A percentile compares a stretch with the other conserved stretches of the same genome.
Conservation (phyloP, 2,113 vertebrate species). For the Cyrtonyx montezumae region DNA sequence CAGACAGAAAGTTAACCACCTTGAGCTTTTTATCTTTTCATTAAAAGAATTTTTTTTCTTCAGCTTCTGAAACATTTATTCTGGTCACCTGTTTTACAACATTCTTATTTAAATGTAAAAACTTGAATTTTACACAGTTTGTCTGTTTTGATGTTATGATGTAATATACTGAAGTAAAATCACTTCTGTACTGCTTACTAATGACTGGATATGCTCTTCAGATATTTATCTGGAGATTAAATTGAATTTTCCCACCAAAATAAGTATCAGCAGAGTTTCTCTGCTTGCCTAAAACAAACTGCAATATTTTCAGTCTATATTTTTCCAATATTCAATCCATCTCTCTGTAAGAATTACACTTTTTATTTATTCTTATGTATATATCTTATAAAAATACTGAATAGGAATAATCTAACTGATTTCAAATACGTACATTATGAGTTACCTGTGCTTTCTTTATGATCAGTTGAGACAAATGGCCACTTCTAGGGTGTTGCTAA, state of each 20-base stretch:
- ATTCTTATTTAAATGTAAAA: not conserved
- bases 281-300: not conserved
- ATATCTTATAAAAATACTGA: not conserved
- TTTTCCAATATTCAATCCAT: not conserved
- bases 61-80: not conserved
- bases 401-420: not conserved
- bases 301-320: not conserved
- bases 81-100: not conserved
- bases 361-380: not conserved
- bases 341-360: not conserved
- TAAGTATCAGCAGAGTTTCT: not conserved
- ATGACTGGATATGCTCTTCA: not conserved
- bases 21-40: not conserved
- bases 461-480: not conserved
- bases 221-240: not conserved
- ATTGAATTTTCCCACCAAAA: not conserved
- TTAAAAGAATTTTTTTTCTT: not conserved
- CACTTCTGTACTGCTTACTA: not conserved
- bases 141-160: accelerated
- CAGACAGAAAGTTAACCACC: not conserved
- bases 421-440: not conserved
- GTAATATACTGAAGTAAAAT: not conserved
- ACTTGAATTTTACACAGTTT: not conserved
- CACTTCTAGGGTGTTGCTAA: not conserved
- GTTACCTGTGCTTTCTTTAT: not conserved